Evolutionary conservation across 2,113 vertebrate genomes (phyloP), one percentile per base, ranked within the genome.

Genomic region (Brevimyrus niger): DNA sequence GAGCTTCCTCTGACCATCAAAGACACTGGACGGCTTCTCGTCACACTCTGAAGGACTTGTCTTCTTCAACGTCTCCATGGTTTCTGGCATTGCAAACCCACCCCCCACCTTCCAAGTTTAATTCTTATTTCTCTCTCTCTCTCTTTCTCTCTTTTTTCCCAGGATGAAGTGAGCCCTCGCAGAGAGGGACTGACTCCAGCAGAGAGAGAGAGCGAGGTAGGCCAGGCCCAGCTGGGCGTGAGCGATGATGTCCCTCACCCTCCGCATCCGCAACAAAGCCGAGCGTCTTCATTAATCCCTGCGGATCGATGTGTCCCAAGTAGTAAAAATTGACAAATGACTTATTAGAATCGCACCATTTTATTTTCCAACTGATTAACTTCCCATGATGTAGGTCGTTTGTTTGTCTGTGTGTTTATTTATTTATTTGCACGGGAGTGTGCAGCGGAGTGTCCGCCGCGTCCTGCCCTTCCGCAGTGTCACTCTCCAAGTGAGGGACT

Each of bases 261-360:
- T 95, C 95, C 93, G 93, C 93, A 95, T 94, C 95, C 94, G 93
- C 94, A 95, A 95, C 94, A 95, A 95, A 95, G 95, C 95, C 94
- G 95, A 94, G 94, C 94, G 92, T 95, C 94, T 94, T 95, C 95
- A 94, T 95, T 95, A 94, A 96, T 95, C 94, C 94, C 93, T 89
- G 88, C 91, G 94, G 94, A 95, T 96, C 95, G 95, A 95, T 96
- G 95, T 95, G 94, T 94, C 94, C 94, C 92, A 94, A 94, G 95
- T 95, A 95, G 94, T 95, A 95, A 95, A 96, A 95, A 96, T 95
- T 95, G 95, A 96, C 95, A 95, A 96, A 95, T 96, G 95, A 96
- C 95, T 96, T 96, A 96, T 96, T 96, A 95, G 95, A 94, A 95
- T 96, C 94, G 94, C 94, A 95, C 92, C 93, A 93, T 96, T 96